These are phyloP conservation scores for Phalera bucephala DNA, from an alignment of 2,888 invertebrate genomes.

Conservation along the genomic window DNA sequence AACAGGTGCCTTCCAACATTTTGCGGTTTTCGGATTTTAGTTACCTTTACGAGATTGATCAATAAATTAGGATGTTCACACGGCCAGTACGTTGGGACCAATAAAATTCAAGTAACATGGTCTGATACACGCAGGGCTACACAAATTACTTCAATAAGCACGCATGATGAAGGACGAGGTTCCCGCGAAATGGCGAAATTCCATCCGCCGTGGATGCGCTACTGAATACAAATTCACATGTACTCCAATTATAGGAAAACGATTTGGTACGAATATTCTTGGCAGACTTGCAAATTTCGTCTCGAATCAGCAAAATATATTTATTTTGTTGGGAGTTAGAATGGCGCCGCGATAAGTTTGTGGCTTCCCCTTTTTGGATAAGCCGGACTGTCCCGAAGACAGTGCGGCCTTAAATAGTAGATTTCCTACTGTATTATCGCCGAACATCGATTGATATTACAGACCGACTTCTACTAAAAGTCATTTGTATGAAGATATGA, in stretches of 20 bases:
- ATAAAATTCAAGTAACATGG: conserved; percentile 46
- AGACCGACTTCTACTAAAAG: no score
- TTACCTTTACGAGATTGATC: not conserved
- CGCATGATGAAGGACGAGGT: conserved; percentile 77
- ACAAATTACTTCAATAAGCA: conserved; percentile 78
- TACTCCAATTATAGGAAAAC: conserved; percentile 84
- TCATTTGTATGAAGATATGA: no score
- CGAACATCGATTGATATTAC: conserved; percentile 25
- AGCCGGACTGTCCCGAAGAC: conserved; percentile 45
- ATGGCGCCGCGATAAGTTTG: conserved; percentile 65
- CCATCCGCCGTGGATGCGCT: conserved; percentile 78
- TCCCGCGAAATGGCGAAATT: conserved; percentile 74
- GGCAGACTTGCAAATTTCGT: conserved; percentile 82
- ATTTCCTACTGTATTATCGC: conserved; percentile 35
- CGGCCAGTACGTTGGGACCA: conserved; percentile 26
- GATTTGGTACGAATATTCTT: conserved; percentile 83
- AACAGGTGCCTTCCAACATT: no score
- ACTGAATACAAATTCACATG: conserved; percentile 83
- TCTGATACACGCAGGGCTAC: conserved; percentile 55
- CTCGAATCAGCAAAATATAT: conserved; percentile 80
- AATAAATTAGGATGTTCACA: conserved; percentile 1
- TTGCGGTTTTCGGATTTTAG: no score
- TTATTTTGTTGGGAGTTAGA: conserved; percentile 75
- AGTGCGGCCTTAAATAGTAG: conserved; percentile 15
- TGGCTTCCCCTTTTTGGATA: conserved; percentile 61